Evolutionary conservation across 2,797 vertebrate genomes (phyloP), one percentile per base, ranked within the genome.

Genomic region (Naso thynnoides): DNA sequence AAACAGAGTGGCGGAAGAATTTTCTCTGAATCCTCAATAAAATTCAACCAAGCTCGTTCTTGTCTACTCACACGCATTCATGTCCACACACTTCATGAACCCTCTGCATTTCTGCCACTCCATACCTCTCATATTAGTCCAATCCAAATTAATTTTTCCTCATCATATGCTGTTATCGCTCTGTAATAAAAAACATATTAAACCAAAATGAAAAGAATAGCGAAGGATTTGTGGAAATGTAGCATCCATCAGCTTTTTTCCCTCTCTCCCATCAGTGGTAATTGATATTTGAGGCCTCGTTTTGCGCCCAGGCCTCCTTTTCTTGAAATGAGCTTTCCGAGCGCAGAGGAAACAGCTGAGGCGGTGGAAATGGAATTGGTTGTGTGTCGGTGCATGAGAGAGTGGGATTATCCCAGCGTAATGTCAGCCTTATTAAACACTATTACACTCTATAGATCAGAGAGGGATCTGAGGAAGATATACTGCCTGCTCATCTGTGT

Each of bases 361-460:
- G 84, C 86, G 70, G 85, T 89, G 76, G 84, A 93, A 93, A 93
- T 87, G 90, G 88, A 93, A 94, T 94, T 93, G 92, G 88, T 84
- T 93, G 89, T 93, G 91, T 93, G 91, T 91, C 84, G 78, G 85
- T 92, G 91, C 93, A 92, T 93, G 83, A 92, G 89, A 90, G 88
- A 90, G 86, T 68, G 78, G 86, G 90, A 93, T 95, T 93, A 93
- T 92, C 89, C 83, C 71, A 64, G 77, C 76, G 84, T 94, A 93
- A 94, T 93, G 91, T 88, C 91, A 88, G 89, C 84, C 90, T 93
- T 93, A 94, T 93, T 93, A 93, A 93, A 90, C 90, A 92, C 88
- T 89, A 89, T 92, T 92, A 92, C 87, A 89, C 88, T 86, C 79
- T 71, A 88, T 87, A 92, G 88, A 92, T 91, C 89, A 86, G 78